Base-by-base conservation (phyloP, 2,113 vertebrate genomes). In the Mastomys natalensis region DNA sequence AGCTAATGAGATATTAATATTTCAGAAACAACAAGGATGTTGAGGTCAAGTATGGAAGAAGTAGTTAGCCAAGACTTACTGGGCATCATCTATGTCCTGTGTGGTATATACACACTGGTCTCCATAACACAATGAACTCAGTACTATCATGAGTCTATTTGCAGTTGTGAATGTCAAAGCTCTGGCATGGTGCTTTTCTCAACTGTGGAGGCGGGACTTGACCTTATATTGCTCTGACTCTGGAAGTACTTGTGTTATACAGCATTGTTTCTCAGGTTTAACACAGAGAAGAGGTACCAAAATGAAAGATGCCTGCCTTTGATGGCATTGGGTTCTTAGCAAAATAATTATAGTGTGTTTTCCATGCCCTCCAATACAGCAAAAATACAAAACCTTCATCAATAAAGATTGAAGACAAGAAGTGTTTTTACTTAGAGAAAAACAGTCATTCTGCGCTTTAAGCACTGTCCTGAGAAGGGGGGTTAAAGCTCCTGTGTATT, bases 1-100 rank as follows among this genome's bases (percentile, higher is more conserved):
- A 60, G 87, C 58, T 92, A 84, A 91, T 12, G 68, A 76, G 68
- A 74, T 82, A 74, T 31, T 89, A 60, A 77, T 73, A 92, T 80
- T 91, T 93, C 53, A 89, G 87, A 70, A 74, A 34, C 16, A 93
- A 60, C 58, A 86, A 89, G 82, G 31, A 78, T 82, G 21, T 48
- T 53, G 26, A 95, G n/a, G 70, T 34, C 86, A 80, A 48, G 34
- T 26, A n/a, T 15, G n/a, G 72, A 91, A 85, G 60, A 90, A 81
- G 53, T 85, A 64, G 51, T 51, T 51, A 87, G 60, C 21, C 13
- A 58, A 64, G 48, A 64, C 29, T 87, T 37, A 29, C 0, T 8
- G 53, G 92, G 48, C 26, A 37, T 66, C 21, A 40, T 94, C 68
- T 74, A 7, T 51, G 2, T 48, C 24, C 0, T 8, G 45, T 13